phyloP scores from a whole-genome alignment of 1,140 invertebrate species.

The Drosophila orena region DNA sequence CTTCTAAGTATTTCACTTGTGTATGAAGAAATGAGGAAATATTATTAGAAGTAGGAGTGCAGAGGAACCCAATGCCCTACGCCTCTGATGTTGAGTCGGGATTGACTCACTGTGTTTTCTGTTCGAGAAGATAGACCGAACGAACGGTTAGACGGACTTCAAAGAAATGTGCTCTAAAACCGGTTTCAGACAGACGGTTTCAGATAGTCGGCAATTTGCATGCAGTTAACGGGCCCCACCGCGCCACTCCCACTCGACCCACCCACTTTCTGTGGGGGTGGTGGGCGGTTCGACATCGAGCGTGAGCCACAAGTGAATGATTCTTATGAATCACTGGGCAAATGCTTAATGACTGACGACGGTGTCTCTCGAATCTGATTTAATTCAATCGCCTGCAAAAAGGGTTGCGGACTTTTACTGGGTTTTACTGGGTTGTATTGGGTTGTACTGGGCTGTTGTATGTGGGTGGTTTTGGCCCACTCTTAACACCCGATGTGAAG shows the following conservation, averaged over 20 bases:
- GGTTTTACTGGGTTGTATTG: too few relatives aligned
- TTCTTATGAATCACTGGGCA: slow-evolving; percentile 70
- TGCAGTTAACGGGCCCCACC: slow-evolving; percentile 47
- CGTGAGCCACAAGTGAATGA: slow-evolving; percentile 71
- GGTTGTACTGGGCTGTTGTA: too few relatives aligned
- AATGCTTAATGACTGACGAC: slow-evolving; percentile 68
- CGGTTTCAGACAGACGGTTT: slow-evolving; percentile 42
- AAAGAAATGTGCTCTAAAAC: slow-evolving; percentile 49
- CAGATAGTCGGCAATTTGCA: slow-evolving; percentile 53
- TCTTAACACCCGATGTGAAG: slow-evolving; percentile 3
- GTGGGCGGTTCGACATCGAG: slow-evolving; percentile 25
- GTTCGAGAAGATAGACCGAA: slow-evolving; percentile 10
- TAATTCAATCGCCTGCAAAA: slow-evolving; percentile 11
- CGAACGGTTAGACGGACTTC: slow-evolving; percentile 9
- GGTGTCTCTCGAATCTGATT: slow-evolving; percentile 16
- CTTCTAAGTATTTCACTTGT: not conserved
- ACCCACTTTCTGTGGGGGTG: slow-evolving; percentile 29
- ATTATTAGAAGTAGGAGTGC: not conserved
- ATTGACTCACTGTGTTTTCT: slow-evolving; percentile 47
- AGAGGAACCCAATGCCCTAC: not conserved
- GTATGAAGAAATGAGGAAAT: not conserved
- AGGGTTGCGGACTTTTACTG: not conserved
- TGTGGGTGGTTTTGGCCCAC: slow-evolving; percentile 3
- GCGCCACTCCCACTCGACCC: slow-evolving; percentile 27
- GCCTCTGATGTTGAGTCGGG: slow-evolving; percentile 4